Base-by-base conservation (phyloP, 2,888 invertebrate species). In the Xestia c-nigrum region DNA sequence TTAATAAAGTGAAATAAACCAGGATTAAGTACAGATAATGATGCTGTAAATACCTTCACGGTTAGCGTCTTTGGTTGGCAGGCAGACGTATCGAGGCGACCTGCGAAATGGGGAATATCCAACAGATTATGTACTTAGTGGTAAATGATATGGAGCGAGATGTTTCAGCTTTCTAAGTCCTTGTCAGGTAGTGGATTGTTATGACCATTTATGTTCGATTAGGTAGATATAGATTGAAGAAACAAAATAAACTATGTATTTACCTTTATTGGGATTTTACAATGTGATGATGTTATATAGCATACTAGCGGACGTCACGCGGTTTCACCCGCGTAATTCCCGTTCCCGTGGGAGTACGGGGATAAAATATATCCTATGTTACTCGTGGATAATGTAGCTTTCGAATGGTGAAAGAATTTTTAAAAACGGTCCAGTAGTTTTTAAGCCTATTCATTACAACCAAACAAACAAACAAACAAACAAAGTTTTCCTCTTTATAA, bases 1-100 rank as follows among this genome's bases (percentile, higher is more conserved):
- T 86, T 76, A 88, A 88, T 86, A 89, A 87, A 85, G 78, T 81
- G 85, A 85, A 89, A 85, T 86, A 85, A 88, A 85, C 70, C 59
- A 78, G 75, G 76, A 81, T 78, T 89, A 80, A 85, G 79, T 76
- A 81, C 24, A 63, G 78, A 72, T 87, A 85, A 85, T 79, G 80
- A 83, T 81, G 77, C 78, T 72, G 74, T 73, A 80, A 78, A 80
- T 80, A 76, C 64, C 43, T 80, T 84, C 61, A 74, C 47, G 73
- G 66, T 70, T 52, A 77, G 65, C 65, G 73, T 72, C 31, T n/a
- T 38, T 43, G 47, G 61, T 47, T 4, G 63, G 66, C 61, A 75
- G 64, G 74, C 75, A 82, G 78, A 73, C 70, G 52, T 77, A 78
- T 78, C 73, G 76, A 80, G 85, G 78, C 72, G 68, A 72, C n/a